Evolutionary conservation across 2,113 vertebrate genomes (phyloP), one percentile per base, ranked within the genome.

Genomic region (Oreochromis spilurus): DNA sequence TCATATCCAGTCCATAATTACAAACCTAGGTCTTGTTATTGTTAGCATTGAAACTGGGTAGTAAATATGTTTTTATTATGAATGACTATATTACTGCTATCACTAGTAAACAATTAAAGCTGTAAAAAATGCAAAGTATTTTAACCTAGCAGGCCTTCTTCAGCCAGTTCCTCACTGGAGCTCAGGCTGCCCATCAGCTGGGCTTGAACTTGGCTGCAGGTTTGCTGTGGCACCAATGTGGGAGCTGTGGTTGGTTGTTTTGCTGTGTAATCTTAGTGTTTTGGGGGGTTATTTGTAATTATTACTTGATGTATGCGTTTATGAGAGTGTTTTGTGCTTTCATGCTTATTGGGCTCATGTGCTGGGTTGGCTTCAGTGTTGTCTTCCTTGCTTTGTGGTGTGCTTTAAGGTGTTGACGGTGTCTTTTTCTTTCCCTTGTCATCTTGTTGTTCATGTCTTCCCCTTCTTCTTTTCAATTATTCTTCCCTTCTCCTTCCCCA

Each of bases 341-440:
- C 53, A 48, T 90, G 91, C 87, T 93, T 40, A 88, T 38, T 86
- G 89, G 86, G 85, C 88, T 90, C 16, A 34, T 87, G 57, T 90
- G 89, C 85, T 79, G 89, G 89, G 88, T 92, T 94, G 88, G 90
- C 89, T 93, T 84, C 89, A 94, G 87, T 87, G 89, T 95, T 93
- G 92, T 94, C 94, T 92, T 93, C 94, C 94, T 94, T 91, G 89
- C 93, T 95, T 88, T 91, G 91, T 95, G 93, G 93, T 96, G 95
- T 93, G 95, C 95, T 96, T 92, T 91, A 91, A 94, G 93, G 95
- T 96, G 96, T 96, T 97, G 95, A 96, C 91, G 80, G 93, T 97
- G 95, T 97, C 94, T 96, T 94, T 96, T 92, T 97, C 90, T 95
- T 95, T 93, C 94, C 94, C 92, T 83, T 96, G 93, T 96, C 93